These are phyloP conservation scores for Apogon hyalosoma DNA, from an alignment of 2,797 vertebrate genomes.

Conservation along the genomic window DNA sequence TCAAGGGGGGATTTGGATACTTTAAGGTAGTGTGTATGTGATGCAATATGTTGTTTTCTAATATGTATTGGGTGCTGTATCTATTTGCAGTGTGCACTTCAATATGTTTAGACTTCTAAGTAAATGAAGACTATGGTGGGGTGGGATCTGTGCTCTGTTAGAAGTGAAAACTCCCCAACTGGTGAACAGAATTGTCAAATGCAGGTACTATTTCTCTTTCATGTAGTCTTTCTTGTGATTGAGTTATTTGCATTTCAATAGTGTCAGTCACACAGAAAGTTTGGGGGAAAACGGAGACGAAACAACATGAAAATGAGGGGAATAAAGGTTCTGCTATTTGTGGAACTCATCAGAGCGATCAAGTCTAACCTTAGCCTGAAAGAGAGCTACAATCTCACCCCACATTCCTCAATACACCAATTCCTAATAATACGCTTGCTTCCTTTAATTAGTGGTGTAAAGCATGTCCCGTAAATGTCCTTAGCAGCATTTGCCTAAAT, in stretches of 20 bases:
- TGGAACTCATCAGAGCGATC: slow-evolving; percentile 12
- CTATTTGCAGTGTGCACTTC: slow-evolving; percentile 54
- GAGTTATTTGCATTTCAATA: slow-evolving; percentile 69
- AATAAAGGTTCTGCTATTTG: slow-evolving; percentile 15
- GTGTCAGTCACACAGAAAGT: slow-evolving; percentile 31
- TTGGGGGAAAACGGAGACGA: slow-evolving; percentile 35
- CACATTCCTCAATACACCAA: slow-evolving; percentile 9
- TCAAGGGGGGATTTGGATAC: slow-evolving; percentile 48
- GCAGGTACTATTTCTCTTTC: slow-evolving; percentile 40
- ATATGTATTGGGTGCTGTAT: slow-evolving; percentile 49
- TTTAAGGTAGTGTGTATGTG: slow-evolving; percentile 38
- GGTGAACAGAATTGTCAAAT: slow-evolving; percentile 58
- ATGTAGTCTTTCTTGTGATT: slow-evolving; percentile 33
- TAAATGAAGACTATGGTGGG: slow-evolving; percentile 11
- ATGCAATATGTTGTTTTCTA: slow-evolving; percentile 57
- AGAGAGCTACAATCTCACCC: slow-evolving; percentile 14
- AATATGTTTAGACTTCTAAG: slow-evolving; percentile 32
- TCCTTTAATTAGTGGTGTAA: slow-evolving; percentile 13
- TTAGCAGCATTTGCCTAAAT: slow-evolving; percentile 20
- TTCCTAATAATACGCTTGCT: slow-evolving; percentile 18
- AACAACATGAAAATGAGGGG: slow-evolving; percentile 29
- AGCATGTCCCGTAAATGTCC: slow-evolving; percentile 16
- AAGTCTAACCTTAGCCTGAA: slow-evolving; percentile 11
- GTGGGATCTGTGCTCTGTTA: slow-evolving; percentile 21
- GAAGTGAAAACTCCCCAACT: slow-evolving; percentile 41